phyloP scores from a whole-genome alignment of 2,888 invertebrate species.

The Meliscaeva auricollis region DNA sequence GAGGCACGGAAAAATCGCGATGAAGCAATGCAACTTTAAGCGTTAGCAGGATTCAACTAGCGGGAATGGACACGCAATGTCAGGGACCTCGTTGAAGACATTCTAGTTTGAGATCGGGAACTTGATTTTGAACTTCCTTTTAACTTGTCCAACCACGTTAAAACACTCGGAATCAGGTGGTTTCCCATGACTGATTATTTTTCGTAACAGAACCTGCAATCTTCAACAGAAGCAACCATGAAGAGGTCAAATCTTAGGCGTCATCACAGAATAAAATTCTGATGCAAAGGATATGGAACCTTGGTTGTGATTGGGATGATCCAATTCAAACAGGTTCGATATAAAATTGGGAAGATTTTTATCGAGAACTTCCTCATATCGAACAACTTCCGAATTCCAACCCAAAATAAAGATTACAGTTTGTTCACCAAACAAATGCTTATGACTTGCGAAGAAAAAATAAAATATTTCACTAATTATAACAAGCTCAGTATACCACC shows the following conservation, averaged over 20 bases:
- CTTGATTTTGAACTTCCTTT: slow-evolving; percentile 14
- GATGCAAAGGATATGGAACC: slow-evolving; percentile 48
- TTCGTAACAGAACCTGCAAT: background rate
- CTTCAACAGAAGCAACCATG: background rate
- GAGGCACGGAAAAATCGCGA: slow-evolving; percentile 6
- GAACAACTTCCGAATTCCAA: slow-evolving; percentile 30
- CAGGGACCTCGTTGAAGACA: background rate
- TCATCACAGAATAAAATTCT: slow-evolving; percentile 65
- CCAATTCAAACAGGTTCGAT: background rate
- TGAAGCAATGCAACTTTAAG: background rate
- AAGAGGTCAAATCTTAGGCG: slow-evolving; percentile 31
- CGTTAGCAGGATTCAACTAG: slow-evolving; percentile 22
- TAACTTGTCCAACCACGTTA: background rate
- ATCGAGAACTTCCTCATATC: background rate
- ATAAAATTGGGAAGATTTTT: slow-evolving; percentile 42
- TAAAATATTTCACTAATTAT: no score
- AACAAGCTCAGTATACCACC: no score
- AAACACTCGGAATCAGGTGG: slow-evolving; percentile 25
- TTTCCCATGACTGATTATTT: slow-evolving; percentile 10
- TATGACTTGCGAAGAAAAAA: no score
- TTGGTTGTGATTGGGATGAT: slow-evolving; percentile 60
- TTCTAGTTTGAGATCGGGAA: background rate
- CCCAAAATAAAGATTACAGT: no score
- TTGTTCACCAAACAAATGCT: no score
- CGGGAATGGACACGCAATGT: slow-evolving; percentile 24